phyloP scores from a whole-genome alignment of 2,113 vertebrate genomes.

The Amphiprion ocellaris region DNA sequence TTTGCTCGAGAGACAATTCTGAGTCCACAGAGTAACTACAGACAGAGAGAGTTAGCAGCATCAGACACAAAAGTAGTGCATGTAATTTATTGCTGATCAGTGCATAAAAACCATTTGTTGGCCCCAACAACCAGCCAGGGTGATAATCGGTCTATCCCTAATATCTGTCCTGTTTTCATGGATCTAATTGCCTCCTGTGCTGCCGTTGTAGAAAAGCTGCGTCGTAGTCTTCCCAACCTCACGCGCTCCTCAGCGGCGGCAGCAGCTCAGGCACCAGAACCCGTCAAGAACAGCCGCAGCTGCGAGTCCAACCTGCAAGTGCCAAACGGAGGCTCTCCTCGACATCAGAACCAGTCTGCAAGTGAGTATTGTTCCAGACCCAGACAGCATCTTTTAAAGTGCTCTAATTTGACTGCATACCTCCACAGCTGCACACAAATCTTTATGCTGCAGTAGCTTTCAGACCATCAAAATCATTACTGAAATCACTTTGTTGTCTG shows the following conservation, averaged over 20 bases:
- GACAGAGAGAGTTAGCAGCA: too few species aligned
- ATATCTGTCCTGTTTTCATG: too few species aligned
- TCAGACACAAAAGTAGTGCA: too few species aligned
- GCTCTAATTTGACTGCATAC: neutral
- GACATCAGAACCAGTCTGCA: conserved; percentile 93
- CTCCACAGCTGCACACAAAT: neutral
- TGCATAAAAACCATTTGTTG: too few species aligned
- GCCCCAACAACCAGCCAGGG: too few species aligned
- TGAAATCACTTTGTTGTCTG: conserved; percentile 10
- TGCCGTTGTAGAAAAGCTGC: conserved; percentile 90
- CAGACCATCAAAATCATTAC: conserved; percentile 1
- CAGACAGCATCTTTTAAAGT: neutral
- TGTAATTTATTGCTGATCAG: too few species aligned
- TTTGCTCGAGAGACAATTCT: too few species aligned
- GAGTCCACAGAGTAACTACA: too few species aligned
- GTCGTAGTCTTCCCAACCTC: conserved; percentile 98
- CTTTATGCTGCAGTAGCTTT: neutral
- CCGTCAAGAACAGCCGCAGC: conserved; percentile 97
- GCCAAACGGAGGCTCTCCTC: conserved; percentile 95
- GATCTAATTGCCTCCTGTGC: neutral
- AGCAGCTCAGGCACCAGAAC: conserved; percentile 87
- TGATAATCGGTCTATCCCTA: too few species aligned
- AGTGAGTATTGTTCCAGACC: conserved; percentile 87
- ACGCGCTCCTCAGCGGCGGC: conserved; percentile 85
- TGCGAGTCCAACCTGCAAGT: conserved; percentile 96